Percentiles rank a stretch among this genome's conserved stretches.
Conservation (phyloP, 2,888 invertebrate species). For the Nesidiocoris tenuis region DNA sequence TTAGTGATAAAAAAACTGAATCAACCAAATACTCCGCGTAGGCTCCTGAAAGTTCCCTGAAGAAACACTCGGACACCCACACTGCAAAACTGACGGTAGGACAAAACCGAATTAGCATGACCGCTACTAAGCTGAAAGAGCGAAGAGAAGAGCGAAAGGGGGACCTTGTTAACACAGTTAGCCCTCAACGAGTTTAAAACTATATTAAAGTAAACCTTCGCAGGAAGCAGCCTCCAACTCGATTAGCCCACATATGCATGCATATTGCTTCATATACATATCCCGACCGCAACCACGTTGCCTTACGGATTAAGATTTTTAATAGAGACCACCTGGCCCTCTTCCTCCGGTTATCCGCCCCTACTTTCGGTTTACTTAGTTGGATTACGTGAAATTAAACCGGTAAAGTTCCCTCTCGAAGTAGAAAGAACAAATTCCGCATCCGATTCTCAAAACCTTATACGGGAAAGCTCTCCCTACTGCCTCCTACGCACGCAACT, state of each 20-base stretch:
- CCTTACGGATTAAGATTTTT: conserved; percentile 42
- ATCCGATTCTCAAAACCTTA: no score
- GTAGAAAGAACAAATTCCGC: no score
- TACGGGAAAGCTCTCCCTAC: no score
- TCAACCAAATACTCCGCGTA: no score
- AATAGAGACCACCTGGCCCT: conserved; percentile 11
- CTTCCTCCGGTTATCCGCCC: neutral
- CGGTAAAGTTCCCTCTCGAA: neutral
- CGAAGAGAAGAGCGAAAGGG: neutral
- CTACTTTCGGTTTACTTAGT: neutral
- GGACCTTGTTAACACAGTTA: conserved; percentile 41
- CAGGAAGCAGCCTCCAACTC: conserved; percentile 23
- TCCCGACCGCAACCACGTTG: neutral
- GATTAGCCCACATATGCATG: conserved; percentile 46
- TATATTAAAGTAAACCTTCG: conserved; percentile 42
- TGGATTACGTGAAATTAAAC: conserved; percentile 3
- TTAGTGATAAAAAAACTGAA: no score
- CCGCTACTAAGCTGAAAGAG: neutral
- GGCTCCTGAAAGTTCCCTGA: no score
- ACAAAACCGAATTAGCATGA: conserved; percentile 25
- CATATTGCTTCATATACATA: conserved; percentile 47
- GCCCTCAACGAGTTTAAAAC: conserved; percentile 42
- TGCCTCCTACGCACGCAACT: no score
- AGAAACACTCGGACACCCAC: no score
- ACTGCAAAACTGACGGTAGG: no score